Evolutionary conservation across 2,113 vertebrate species (phyloP), one percentile per base, ranked within the genome.

Genomic region (Pipra filicauda): DNA sequence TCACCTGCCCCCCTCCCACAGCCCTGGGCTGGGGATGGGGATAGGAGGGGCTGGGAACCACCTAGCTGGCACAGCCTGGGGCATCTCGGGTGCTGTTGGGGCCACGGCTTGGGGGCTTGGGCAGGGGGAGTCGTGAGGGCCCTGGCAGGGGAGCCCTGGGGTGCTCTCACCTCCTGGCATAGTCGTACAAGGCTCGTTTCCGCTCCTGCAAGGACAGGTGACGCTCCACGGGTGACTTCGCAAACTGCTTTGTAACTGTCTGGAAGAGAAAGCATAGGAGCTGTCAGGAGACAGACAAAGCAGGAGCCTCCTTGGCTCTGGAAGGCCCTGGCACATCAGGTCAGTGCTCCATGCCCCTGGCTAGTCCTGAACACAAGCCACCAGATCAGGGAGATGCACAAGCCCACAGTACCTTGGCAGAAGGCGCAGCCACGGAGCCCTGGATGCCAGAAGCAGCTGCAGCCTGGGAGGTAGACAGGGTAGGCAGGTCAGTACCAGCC

Each of bases 151-250:
- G n/a, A 72, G 19, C 5, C 4, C 41, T 2, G 31, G 24, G 83
- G 17, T 26, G 15, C 46, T 79, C 98, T 98, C 96, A 99, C 99
- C 99, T 99, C 97, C 99, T 98, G 66, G 99, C 99, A 8, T 99
- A 99, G 88, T 99, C 98, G 19, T 99, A 99, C 86, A 99, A 95
- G 1, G 98, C 98, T 70, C 98, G 98, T 97, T 99, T 99, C 89
- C 99, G 98, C 79, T 99, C 99, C 95, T 99, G 99, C 81, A 99
- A 97, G 92, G 99, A 99, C 98, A 99, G 96, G 85, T 99, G 99
- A 95, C 99, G 98, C 97, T 99, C 99, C 93, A 94, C 93, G 6
- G 99, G 98, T 85, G 98, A 99, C 97, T 97, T 99, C 61, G 98
- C 99, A 97, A 99, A 97, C 21, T 94, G 96, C 92, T 96, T 96